These are phyloP conservation scores for Bos indicus DNA, from an alignment of 2,113 vertebrate species.

Conservation along the genomic window DNA sequence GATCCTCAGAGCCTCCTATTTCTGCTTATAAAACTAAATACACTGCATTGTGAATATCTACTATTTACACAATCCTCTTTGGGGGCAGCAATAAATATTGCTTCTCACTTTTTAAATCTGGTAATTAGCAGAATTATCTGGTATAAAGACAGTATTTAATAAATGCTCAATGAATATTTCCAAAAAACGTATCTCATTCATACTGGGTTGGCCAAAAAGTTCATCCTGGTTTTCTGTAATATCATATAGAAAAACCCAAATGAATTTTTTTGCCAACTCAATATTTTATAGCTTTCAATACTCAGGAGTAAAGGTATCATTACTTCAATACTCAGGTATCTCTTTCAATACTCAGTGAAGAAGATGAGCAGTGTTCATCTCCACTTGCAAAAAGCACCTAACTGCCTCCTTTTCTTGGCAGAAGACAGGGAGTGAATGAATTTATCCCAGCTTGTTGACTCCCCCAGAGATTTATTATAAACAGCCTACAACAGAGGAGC, in stretches of 20 bases:
- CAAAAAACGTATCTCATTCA: neutral
- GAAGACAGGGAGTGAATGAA: neutral
- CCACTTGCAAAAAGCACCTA: neutral
- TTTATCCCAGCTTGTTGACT: neutral
- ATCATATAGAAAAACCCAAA: neutral
- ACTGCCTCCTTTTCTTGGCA: neutral
- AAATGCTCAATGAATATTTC: neutral
- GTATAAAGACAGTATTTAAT: constrained; percentile 16
- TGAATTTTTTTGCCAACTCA: neutral
- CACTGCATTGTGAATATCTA: neutral
- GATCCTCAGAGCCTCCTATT: neutral
- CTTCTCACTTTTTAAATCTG: neutral
- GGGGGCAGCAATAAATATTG: neutral
- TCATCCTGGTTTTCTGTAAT: neutral
- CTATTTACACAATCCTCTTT: neutral
- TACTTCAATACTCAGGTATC: neutral
- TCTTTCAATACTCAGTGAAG: neutral
- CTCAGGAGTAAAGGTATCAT: neutral
- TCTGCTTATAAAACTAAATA: neutral
- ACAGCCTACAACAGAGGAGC: neutral
- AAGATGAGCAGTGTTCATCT: neutral
- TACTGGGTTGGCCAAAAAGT: neutral
- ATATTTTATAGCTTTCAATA: neutral
- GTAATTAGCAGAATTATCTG: neutral
- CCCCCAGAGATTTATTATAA: neutral